phyloP scores from a whole-genome alignment of 2,113 vertebrate genomes.

The Papio anubis region DNA sequence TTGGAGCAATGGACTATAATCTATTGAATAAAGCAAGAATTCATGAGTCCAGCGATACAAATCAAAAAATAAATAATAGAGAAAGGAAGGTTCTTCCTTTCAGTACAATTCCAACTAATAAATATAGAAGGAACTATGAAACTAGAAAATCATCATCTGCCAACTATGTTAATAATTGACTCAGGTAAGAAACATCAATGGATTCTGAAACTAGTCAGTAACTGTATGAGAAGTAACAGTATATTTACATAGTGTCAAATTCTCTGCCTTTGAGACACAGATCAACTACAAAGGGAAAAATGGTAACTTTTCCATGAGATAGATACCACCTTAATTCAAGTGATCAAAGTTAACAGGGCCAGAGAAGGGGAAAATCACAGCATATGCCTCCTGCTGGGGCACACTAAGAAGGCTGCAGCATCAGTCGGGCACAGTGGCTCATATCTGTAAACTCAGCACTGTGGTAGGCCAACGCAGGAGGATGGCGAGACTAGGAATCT shows the following conservation, averaged over 20 bases:
- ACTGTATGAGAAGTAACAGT: neutral
- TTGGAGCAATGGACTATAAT: neutral
- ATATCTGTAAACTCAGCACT: too few relatives aligned
- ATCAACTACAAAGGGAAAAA: neutral
- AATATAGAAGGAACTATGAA: neutral
- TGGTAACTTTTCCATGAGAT: neutral
- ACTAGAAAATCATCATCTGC: constrained; percentile 35
- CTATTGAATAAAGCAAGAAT: neutral
- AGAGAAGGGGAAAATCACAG: neutral
- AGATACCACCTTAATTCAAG: neutral
- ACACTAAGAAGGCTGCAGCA: neutral
- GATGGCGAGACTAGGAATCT: too few relatives aligned
- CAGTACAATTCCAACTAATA: neutral
- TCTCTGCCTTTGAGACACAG: neutral
- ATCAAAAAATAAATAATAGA: neutral
- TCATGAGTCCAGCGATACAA: neutral
- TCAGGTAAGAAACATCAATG: neutral
- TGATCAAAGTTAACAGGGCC: neutral
- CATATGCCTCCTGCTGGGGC: neutral
- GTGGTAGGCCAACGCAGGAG: too few relatives aligned
- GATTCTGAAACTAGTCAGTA: neutral
- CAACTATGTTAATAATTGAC: neutral
- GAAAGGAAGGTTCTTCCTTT: constrained; percentile 10
- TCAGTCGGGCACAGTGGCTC: too few relatives aligned
- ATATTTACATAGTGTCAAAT: neutral